Evolutionary conservation across 1,140 invertebrate genomes (phyloP).

Genomic region (Listronotus bonariensis): DNA sequence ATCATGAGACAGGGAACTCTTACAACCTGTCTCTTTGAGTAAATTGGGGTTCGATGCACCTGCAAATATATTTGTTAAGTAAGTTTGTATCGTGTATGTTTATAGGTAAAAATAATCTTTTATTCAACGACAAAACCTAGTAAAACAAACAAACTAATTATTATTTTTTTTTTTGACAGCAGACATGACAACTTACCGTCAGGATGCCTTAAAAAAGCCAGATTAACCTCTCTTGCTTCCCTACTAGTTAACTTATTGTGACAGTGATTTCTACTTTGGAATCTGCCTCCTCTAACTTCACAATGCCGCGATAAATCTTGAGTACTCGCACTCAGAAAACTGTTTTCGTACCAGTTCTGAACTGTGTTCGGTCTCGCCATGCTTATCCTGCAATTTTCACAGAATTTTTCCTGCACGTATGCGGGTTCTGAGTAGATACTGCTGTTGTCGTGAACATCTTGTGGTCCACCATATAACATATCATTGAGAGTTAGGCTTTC

Average conservation of each 20-base stretch:
- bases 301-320: conserved; percentile 57
- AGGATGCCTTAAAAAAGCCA: conserved; percentile 80
- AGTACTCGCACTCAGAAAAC: conserved; percentile 55
- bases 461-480: conserved; percentile 66
- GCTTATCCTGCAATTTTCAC: conserved; percentile 74
- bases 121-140: not conserved
- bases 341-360: conserved; percentile 58
- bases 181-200: too few species aligned
- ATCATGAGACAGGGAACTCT: conserved; percentile 12
- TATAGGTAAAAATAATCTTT: not conserved
- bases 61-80: too few species aligned
- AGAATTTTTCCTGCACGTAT: conserved; percentile 75
- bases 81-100: too few species aligned
- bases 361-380: conserved; percentile 73
- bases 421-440: conserved; percentile 84
- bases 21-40: conserved; percentile 37
- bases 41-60: conserved; percentile 86
- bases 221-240: conserved; percentile 60
- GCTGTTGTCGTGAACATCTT: conserved; percentile 68
- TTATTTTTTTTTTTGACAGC: not conserved
- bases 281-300: conserved; percentile 45
- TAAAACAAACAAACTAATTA: not conserved
- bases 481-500: conserved; percentile 74
- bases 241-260: conserved; percentile 58
- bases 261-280: conserved; percentile 57